A percentile compares a stretch with the other conserved stretches of the same genome.
Evolutionary conservation across 2,797 vertebrate genomes (phyloP).

Genomic region (Galagoides demidoff): DNA sequence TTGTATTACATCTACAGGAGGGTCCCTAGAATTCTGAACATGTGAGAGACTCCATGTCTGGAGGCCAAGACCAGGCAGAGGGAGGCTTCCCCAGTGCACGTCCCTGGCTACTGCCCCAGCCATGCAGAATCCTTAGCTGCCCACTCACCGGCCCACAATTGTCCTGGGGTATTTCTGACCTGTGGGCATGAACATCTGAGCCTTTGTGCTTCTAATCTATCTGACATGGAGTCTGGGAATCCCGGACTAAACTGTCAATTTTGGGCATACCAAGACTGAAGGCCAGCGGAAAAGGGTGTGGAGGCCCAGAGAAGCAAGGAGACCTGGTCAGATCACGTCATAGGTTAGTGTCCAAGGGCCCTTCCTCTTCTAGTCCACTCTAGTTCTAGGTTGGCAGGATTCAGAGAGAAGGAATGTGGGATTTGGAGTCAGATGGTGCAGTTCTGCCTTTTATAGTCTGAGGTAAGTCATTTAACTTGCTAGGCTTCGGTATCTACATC

Average conservation of each 20-base stretch:
- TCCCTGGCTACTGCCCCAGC: not conserved
- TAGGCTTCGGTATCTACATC: not conserved
- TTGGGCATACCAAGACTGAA: not conserved
- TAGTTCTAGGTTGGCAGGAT: not conserved
- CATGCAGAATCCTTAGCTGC: not conserved
- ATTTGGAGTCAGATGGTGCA: not conserved
- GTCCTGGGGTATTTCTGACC: not conserved
- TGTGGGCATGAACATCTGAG: not conserved
- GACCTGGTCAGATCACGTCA: not conserved
- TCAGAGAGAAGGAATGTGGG: not conserved
- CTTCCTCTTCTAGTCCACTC: not conserved
- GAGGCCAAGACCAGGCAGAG: not conserved
- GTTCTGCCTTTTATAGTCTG: not conserved
- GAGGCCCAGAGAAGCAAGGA: not conserved
- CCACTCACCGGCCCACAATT: too few species aligned
- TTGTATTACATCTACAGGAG: not conserved
- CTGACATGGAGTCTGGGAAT: too few species aligned
- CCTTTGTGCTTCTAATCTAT: not conserved
- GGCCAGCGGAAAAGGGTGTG: not conserved
- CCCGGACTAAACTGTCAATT: not conserved
- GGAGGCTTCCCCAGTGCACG: not conserved
- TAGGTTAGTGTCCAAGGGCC: not conserved
- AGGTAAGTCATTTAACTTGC: not conserved
- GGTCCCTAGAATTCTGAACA: not conserved
- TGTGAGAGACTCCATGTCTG: not conserved